Base-by-base conservation (phyloP, 2,888 invertebrate species). In the Hydriomena furcata region DNA sequence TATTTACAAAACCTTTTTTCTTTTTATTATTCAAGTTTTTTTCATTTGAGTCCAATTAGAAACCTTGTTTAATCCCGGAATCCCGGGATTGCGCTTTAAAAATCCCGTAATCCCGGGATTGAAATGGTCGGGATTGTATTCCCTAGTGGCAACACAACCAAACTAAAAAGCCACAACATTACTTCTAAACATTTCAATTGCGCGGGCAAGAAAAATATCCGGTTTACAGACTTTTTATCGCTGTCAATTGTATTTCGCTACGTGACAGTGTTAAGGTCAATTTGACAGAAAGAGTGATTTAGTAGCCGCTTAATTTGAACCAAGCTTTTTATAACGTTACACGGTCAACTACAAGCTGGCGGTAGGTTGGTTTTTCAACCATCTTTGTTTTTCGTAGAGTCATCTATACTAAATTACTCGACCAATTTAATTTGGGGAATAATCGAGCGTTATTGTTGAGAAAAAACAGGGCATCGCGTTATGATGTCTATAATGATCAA, bases 401-500 rank as follows among this genome's bases (percentile, higher is more conserved):
- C 62, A 60, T 58, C 58, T 61, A 34, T 48, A 59, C 52, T 48
- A 70, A 74, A 72, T 71, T 69, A 69, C 61, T 64, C 61, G 58
- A 61, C 61, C 49, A 58, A 67, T 71, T 76, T 71, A 68, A 72
- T 79, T 71, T 66, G 52, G 64, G 64, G 65, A 73, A 75, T 77
- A 75, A 79, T 70, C 66, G 68, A 70, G 65, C 62, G 63, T 60
- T 69, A 68, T 74, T 79, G 69, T 71, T 68, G 55, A 59, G 55
- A 68, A 79, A 76, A 81, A 79, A 71, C 65, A 57, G 62, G 57
- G 68, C 71, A 69, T 61, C 68, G 66, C 59, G 69, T 76, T 81
- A 76, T 79, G 82, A 84, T 83, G 81, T 79, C 76, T 79, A 81
- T 84, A 84, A 87, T 86, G 81, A 85, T 81, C 80, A 82, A 81